Base-by-base conservation (phyloP, 1,140 invertebrate genomes). In the Drosophila burlai region DNA sequence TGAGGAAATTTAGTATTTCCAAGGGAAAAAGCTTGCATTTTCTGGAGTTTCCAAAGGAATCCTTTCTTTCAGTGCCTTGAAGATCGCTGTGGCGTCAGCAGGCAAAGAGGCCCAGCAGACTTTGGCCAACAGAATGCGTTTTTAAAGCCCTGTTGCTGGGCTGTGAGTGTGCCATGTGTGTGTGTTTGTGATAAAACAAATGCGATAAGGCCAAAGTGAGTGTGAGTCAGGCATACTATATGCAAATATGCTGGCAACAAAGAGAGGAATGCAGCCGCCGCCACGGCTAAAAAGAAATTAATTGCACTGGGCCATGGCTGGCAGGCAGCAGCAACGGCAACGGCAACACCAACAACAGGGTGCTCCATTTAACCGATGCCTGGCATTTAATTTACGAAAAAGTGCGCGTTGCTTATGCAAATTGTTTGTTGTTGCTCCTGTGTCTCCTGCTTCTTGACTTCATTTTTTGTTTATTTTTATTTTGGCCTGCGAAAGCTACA, bases 361-460 rank as follows among this genome's bases (percentile, higher is more conserved):
- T 87, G 84, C 84, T 84, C 85, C 84, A 87, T 87, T 90, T 87
- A 84, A 74, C 71, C 66, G 84, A 68, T 67, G 65, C 75, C 77
- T 75, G 84, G 81, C 85, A 89, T 89, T 89, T 89, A 89, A 89
- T 89, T 89, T 89, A 89, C 85, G 81, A 90, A 90, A 90, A 90
- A 90, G 81, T 90, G 85, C 85, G 85, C 85, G 86, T 90, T 90
- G 86, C 86, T 82, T 90, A 90, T 90, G 85, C 85, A 90, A 90
- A 90, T 90, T 90, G 83, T 85, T 83, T 85, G 83, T 80, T 86
- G 83, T 60, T 71, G 81, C 40, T 83, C 52, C 54, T 61, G 43
- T 47, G 46, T 71, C 55, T 65, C 49, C 40, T 67, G 49, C 38
- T 81, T 63, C 67, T 67, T 69, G 76, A 57, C 36, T 57, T 50